Base-by-base conservation (phyloP, 2,797 vertebrate species). In the Scleropages formosus region DNA sequence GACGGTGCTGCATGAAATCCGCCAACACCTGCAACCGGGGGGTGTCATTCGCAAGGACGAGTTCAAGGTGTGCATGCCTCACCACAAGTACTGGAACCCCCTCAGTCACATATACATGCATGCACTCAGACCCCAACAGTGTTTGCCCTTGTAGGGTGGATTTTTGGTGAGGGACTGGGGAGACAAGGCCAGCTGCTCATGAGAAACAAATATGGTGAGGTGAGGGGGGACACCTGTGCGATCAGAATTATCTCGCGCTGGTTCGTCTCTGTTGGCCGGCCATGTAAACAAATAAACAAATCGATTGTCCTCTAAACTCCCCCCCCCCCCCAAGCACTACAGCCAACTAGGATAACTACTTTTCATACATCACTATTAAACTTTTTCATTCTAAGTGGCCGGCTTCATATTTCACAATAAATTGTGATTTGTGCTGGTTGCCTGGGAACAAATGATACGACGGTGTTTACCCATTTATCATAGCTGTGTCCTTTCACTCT, bases 41-140 rank as follows among this genome's bases (percentile, higher is more conserved):
- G 91, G 91, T 1, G 85, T 98, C 86, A 96, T 99, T 87, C 95
- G 93, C 91, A 99, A 96, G 87, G 97, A 98, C 86, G 94, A 96
- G 75, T 99, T 99, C 88, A 99, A 99, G 96, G 97, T 98, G 90
- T 12, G 82, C 81, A 78, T 16, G 82, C 9, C 27, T 24, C 15
- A 1, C 56, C 16, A 18, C 44, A 51, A 16, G 22, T 68, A 71
- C 24, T 27, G 68, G 4, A 27, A 13, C 18, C 51, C 24, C 68
- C 24, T 24, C 53, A 66, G 44, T 44, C 49, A 24, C 49, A 16
- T 49, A 67, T 39, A 18, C 47, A 46, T 46, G 67, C 65, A 46
- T 18, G n/a, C 49, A 47, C 67, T 13, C 67, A 3, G 46, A 70
- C 70, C 20, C n/a, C 67, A 70, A 2, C 53, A 12, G 11, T 1